Base-by-base conservation (phyloP, 2,888 invertebrate genomes). In the Melanophora roralis region DNA sequence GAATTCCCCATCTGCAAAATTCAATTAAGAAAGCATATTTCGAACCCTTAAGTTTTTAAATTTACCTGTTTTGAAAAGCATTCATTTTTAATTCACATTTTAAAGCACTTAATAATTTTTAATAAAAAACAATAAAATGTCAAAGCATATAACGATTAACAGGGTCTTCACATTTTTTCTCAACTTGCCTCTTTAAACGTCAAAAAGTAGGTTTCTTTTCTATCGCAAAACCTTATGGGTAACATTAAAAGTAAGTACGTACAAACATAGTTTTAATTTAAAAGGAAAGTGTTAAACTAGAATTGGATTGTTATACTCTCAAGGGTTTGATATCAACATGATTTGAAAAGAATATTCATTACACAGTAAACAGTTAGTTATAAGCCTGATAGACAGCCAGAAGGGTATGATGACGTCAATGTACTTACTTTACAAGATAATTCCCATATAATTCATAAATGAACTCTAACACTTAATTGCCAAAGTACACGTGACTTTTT, bases 401-500 rank as follows among this genome's bases (percentile, higher is more conserved):
- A 62, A 45, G 19, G 45, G 36, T 71, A 11, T 36, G 47, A 23
- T 14, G 27, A 27, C 6, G 27, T n/a, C n/a, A n/a, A n/a, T n/a
- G n/a, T 12, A 21, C 32, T 9, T 23, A 32, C 11, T 36, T 62
- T 65, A 74, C 69, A 60, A 53, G 45, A 64, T 74, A 76, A 68
- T 80, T 72, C 76, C 11, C 71, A 68, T 71, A 69, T 60, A 71
- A 75, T 72, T 75, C 67, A 34, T 36, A 74, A 23, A 21, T 47
- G 75, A 57, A 40, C 40, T 11, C 12, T 11, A 23, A 2, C 36
- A 72, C 62, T 72, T 72, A 80, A 76, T 76, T 72, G 60, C 68
- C 55, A 34, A 19, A 51, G 49, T 55, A 72, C 80, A 80, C 80
- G 80, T 80, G 80, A 72, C 80, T 62, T 62, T 72, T 53, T 72